Evolutionary conservation across 2,113 vertebrate species (phyloP).

Genomic region (Anolis carolinensis): DNA sequence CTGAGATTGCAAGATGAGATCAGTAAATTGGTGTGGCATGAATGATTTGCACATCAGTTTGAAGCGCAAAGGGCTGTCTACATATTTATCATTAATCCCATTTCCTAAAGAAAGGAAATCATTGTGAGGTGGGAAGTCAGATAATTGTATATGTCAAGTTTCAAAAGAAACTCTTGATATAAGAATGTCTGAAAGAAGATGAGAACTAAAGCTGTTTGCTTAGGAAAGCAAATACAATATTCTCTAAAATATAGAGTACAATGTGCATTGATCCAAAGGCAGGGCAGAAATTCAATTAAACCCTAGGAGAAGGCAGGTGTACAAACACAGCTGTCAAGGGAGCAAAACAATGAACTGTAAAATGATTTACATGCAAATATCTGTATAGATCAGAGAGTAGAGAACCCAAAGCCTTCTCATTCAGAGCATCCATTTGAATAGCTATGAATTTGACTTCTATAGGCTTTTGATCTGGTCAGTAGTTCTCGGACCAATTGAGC

Average conservation of each 20-base stretch:
- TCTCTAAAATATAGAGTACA: slow-evolving; percentile 9
- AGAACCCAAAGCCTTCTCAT: not conserved
- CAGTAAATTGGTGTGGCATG: slow-evolving; percentile 8
- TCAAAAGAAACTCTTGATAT: slow-evolving; percentile 22
- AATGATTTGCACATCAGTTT: not conserved
- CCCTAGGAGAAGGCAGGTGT: slow-evolving; percentile 4
- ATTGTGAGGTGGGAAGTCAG: slow-evolving; percentile 15
- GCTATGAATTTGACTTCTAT: not conserved
- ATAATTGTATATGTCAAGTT: slow-evolving; percentile 29
- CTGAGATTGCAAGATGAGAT: not conserved
- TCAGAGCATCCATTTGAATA: not conserved
- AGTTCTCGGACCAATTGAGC: not conserved
- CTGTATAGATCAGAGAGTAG: not conserved
- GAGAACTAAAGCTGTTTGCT: slow-evolving; percentile 39
- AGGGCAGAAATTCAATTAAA: slow-evolving; percentile 9
- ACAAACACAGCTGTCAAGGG: slow-evolving; percentile 17
- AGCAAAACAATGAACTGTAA: not conserved
- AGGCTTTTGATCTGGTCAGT: not conserved
- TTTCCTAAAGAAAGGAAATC: slow-evolving; percentile 44
- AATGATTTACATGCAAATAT: not conserved
- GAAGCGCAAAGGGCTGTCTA: slow-evolving; percentile 3
- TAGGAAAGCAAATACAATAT: not conserved
- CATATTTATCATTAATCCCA: slow-evolving; percentile 31
- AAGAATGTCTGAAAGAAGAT: slow-evolving; percentile 23
- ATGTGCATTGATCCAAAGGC: slow-evolving; percentile 30